A percentile compares a stretch with the other conserved stretches of the same genome.
These are phyloP conservation scores for Syrphus vitripennis DNA, from an alignment of 2,888 invertebrate genomes.

Conservation along the genomic window DNA sequence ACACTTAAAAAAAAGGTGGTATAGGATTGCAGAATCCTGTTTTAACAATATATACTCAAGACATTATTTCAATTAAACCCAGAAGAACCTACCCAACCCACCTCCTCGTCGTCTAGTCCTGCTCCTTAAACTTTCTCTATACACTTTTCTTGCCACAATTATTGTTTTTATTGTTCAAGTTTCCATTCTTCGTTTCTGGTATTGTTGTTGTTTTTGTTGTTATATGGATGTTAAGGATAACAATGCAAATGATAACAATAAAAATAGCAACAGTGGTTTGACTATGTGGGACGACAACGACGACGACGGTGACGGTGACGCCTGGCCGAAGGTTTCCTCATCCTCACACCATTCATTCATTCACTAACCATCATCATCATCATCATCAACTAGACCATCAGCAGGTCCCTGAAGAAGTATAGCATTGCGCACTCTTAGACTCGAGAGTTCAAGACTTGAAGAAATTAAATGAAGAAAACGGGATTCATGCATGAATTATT, in stretches of 20 bases:
- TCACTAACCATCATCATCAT: background rate
- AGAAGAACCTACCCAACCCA: background rate
- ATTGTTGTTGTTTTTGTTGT: slow-evolving; percentile 39
- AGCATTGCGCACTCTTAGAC: background rate
- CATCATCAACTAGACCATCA: background rate
- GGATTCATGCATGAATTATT: slow-evolving; percentile 67
- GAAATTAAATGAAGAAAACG: slow-evolving; percentile 46
- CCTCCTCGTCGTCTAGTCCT: background rate
- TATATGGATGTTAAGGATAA: slow-evolving; percentile 28
- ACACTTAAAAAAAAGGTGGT: slow-evolving; percentile 41
- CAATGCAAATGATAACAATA: slow-evolving; percentile 46
- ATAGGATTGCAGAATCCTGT: background rate
- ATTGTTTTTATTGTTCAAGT: slow-evolving; percentile 68
- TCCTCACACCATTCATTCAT: too few species aligned
- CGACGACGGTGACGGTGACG: background rate
- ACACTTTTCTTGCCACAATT: slow-evolving; percentile 43
- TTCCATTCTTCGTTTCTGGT: slow-evolving; percentile 21
- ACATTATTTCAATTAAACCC: slow-evolving; percentile 55
- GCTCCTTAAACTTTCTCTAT: slow-evolving; percentile 10
- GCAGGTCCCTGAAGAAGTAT: background rate
- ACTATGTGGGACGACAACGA: background rate
- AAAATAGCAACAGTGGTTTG: slow-evolving; percentile 25
- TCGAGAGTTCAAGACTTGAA: slow-evolving; percentile 2
- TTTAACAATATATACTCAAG: background rate
- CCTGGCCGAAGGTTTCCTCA: background rate